Evolutionary conservation across 2,113 vertebrate species (phyloP).

Genomic region (Isurus oxyrinchus): DNA sequence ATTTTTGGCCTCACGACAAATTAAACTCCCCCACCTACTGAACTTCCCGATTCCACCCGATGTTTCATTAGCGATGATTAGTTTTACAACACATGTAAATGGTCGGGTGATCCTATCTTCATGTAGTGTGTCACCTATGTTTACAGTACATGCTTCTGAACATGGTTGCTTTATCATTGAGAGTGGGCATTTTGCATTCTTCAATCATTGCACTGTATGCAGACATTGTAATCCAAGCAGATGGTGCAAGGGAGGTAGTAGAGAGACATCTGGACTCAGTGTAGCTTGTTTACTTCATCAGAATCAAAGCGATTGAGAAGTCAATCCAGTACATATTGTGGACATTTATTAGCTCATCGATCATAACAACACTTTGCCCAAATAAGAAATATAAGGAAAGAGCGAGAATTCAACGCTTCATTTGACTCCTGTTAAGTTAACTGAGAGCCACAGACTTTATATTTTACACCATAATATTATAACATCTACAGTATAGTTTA

Average conservation of each 20-base stretch:
- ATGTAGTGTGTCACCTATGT: background rate
- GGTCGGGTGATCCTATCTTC: background rate
- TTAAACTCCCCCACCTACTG: too few species aligned
- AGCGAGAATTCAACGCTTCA: background rate
- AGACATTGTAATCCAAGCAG: background rate
- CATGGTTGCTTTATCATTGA: constrained; percentile 29
- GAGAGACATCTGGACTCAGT: constrained; percentile 7
- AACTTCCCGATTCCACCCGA: too few species aligned
- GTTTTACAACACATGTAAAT: background rate
- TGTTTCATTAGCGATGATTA: background rate
- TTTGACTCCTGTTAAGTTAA: background rate
- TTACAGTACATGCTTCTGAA: background rate
- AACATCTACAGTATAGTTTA: background rate
- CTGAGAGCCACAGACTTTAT: background rate
- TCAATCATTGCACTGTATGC: background rate
- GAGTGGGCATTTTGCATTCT: constrained; percentile 8
- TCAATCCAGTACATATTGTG: background rate
- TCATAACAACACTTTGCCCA: background rate
- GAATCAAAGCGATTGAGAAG: background rate
- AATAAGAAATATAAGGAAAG: background rate
- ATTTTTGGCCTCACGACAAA: too few species aligned
- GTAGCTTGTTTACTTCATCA: constrained; percentile 15
- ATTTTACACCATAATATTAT: background rate
- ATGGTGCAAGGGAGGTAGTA: background rate
- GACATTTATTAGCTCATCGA: background rate